Evolutionary conservation across 2,888 invertebrate genomes (phyloP).

Genomic region (Helicoverpa assulta): DNA sequence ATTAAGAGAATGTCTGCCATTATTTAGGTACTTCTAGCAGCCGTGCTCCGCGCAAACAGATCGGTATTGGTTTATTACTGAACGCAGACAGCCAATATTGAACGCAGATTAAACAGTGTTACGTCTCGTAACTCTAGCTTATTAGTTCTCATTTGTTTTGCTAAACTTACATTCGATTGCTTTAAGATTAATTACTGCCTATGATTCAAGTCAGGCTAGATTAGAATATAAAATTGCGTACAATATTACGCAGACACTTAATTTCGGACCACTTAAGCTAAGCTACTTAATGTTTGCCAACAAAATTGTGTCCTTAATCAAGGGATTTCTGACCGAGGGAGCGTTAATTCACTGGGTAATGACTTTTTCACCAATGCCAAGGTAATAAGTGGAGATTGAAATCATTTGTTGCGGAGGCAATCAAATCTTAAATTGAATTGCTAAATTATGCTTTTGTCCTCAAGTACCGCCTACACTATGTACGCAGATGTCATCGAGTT

Average conservation of each 20-base stretch:
- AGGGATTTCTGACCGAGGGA: background rate
- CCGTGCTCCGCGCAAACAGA: conserved; percentile 34
- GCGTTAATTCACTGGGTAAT: background rate
- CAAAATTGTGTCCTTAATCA: too few relatives aligned
- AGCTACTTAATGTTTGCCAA: conserved; percentile 6
- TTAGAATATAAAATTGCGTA: background rate
- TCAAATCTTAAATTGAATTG: too few relatives aligned
- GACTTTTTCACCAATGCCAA: background rate
- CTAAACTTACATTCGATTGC: conserved; percentile 17
- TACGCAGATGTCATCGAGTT: conserved; percentile 6
- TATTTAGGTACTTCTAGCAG: conserved; percentile 45
- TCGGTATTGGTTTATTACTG: conserved; percentile 47
- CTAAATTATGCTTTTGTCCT: background rate
- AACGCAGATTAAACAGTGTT: conserved; percentile 32
- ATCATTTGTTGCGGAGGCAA: background rate
- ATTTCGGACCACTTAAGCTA: background rate
- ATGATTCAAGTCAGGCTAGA: background rate
- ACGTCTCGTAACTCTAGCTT: conserved; percentile 21
- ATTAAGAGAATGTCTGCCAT: conserved; percentile 55
- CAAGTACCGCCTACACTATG: background rate
- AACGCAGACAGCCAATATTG: conserved; percentile 50
- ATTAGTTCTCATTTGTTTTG: conserved; percentile 44
- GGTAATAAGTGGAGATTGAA: conserved; percentile 6
- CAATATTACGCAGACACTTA: background rate
- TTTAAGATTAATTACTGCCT: conserved; percentile 9